Evolutionary conservation across 1,140 invertebrate genomes (phyloP), one percentile per base, ranked within the genome.

Genomic region (Chelonus insularis): DNA sequence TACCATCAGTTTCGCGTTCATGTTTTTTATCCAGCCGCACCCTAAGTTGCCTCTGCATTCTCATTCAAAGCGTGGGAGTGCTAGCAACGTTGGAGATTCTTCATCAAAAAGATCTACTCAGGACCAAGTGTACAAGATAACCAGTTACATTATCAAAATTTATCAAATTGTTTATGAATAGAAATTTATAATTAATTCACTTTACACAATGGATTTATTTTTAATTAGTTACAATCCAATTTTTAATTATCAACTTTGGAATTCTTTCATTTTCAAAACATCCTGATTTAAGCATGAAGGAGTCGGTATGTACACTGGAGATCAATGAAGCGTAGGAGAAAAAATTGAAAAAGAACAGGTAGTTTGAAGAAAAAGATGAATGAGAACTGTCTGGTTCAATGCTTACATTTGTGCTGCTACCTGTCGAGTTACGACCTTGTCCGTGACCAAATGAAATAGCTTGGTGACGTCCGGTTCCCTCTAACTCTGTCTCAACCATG

Each of bases 361-460:
- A 61, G 50, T 39, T 37, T 7, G 8, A 32, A 59, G 43, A 65
- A 62, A 62, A 65, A 62, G 56, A 65, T 65, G 64, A 65, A 65
- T 65, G 64, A 65, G 60, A 60, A 51, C 47, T 60, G 62, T 60
- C 48, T 58, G 39, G 51, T 39, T 32, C 54, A 18, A 59, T 37
- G 32, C 39, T 56, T 12, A 16, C 43, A 29, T 11, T 57, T 47
- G 23, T 57, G 41, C 56, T 18, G 56, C 55, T 59, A 65, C 63
- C 66, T 68, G 66, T 68, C 66, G 60, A 63, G 54, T 55, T 52
- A 61, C 63, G 56, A 64, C 60, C 63, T 68, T 64, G 55, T 52
- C 61, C 66, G 61, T 68, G 63, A 65, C 66, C 55, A 68, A 68
- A 68, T 34, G 54, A 65, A 68, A 68, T 65, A 50, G 34, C 37